These are phyloP conservation scores for Neoascia interrupta DNA, from an alignment of 2,888 invertebrate species.

Conservation along the genomic window DNA sequence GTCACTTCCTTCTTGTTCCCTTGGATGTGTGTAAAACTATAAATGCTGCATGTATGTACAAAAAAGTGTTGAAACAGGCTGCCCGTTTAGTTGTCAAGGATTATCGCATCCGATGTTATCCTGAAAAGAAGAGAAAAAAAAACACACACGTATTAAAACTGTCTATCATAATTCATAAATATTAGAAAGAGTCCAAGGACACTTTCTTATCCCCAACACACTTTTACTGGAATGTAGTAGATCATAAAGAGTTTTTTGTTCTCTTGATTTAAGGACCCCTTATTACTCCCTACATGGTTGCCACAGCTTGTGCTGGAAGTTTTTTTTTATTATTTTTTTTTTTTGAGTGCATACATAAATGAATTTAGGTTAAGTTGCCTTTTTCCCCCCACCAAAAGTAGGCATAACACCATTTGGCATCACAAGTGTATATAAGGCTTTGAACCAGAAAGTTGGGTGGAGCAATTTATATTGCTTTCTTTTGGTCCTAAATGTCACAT, in stretches of 20 bases:
- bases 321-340: too few relatives aligned
- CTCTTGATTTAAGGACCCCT: not conserved
- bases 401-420: conserved; percentile 13
- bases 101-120: conserved; percentile 11
- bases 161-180: too few relatives aligned
- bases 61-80: not conserved
- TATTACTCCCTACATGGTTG: not conserved
- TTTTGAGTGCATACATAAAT: conserved; percentile 6
- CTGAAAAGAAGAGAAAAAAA: conserved; percentile 25
- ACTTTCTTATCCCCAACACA: too few relatives aligned
- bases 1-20: conserved; percentile 35
- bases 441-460: too few relatives aligned
- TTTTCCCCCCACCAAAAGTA: not conserved
- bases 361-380: conserved; percentile 43
- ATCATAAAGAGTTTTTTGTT: too few relatives aligned
- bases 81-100: not conserved
- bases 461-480: not conserved
- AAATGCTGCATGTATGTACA: conserved; percentile 30
- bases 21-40: conserved; percentile 42
- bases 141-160: too few relatives aligned
- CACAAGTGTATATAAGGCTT: too few relatives aligned
- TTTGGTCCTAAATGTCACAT: conserved; percentile 3
- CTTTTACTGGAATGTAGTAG: too few relatives aligned
- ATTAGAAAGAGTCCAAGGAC: too few relatives aligned
- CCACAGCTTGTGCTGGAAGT: not conserved